Evolutionary conservation across 2,113 vertebrate genomes (phyloP).

Genomic region (Pavo muticus): DNA sequence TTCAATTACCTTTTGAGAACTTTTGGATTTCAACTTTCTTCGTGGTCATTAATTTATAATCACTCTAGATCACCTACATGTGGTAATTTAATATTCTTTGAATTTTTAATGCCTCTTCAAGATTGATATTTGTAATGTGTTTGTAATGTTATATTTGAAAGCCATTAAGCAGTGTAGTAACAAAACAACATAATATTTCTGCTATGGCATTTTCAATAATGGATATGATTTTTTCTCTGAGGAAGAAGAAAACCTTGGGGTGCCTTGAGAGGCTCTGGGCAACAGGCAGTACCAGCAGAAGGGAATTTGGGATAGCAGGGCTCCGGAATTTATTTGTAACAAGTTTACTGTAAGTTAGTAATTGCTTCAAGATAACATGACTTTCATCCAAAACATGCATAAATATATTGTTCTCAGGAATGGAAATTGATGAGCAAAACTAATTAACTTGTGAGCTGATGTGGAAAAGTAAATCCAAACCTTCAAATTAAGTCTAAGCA

Average conservation of each 20-base stretch:
- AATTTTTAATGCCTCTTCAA: conserved; percentile 42
- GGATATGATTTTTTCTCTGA: conserved; percentile 7
- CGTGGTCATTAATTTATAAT: not conserved
- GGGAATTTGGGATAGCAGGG: not conserved
- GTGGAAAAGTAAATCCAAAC: not conserved
- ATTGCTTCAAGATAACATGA: not conserved
- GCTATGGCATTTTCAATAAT: conserved; percentile 40
- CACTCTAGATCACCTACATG: not conserved
- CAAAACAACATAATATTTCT: conserved; percentile 51
- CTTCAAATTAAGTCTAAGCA: not conserved
- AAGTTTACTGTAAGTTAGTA: not conserved
- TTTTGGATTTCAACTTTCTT: conserved; percentile 11
- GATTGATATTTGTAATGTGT: conserved; percentile 27
- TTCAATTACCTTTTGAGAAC: not conserved
- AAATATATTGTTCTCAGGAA: not conserved
- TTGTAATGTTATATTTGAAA: conserved; percentile 30
- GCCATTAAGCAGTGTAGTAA: conserved; percentile 12
- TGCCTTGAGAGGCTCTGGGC: not conserved
- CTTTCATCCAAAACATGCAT: not conserved
- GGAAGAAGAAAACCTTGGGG: not conserved
- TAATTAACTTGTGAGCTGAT: not conserved
- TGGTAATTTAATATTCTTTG: not conserved
- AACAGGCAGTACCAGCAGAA: not conserved
- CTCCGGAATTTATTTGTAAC: not conserved
- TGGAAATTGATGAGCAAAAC: not conserved